Percentiles rank a stretch among this genome's conserved stretches.
These are phyloP conservation scores for Chloroceryle inda DNA, from an alignment of 2,797 vertebrate genomes.

Conservation along the genomic window DNA sequence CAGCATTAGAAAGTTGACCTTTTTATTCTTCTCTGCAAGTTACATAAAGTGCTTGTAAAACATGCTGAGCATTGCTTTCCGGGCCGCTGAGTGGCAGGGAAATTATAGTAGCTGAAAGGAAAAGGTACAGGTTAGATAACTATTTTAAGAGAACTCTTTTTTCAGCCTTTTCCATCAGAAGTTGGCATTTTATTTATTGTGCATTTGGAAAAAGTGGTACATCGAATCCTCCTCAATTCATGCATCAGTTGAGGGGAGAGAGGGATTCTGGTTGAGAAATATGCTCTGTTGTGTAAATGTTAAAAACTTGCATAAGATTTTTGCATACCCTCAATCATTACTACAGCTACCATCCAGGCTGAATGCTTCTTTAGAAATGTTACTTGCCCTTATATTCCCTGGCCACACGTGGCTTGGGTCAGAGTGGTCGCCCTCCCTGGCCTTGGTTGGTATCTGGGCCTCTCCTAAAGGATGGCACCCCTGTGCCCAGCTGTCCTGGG, in stretches of 20 bases:
- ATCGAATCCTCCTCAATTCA: neutral
- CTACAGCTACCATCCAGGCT: neutral
- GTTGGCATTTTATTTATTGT: conserved; percentile 17
- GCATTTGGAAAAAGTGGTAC: neutral
- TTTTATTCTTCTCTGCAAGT: neutral
- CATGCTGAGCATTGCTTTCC: conserved; percentile 37
- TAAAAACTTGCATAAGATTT: neutral
- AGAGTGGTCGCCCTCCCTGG: accelerated
- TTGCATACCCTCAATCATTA: neutral
- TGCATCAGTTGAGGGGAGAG: neutral
- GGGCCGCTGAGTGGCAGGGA: conserved; percentile 42
- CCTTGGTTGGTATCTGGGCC: neutral
- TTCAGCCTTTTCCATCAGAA: neutral
- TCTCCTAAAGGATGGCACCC: neutral
- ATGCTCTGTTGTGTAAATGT: neutral
- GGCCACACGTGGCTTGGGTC: accelerated
- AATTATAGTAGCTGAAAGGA: conserved; percentile 61
- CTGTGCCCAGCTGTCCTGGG: accelerated
- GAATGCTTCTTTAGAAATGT: neutral
- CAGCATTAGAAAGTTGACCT: conserved; percentile 43
- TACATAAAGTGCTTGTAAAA: conserved; percentile 59
- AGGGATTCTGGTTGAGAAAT: neutral
- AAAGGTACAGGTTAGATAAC: conserved; percentile 40
- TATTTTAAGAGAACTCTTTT: conserved; percentile 16
- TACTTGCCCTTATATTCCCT: neutral